Evolutionary conservation across 2,113 vertebrate genomes (phyloP).

Genomic region (Prunella fulvescens): DNA sequence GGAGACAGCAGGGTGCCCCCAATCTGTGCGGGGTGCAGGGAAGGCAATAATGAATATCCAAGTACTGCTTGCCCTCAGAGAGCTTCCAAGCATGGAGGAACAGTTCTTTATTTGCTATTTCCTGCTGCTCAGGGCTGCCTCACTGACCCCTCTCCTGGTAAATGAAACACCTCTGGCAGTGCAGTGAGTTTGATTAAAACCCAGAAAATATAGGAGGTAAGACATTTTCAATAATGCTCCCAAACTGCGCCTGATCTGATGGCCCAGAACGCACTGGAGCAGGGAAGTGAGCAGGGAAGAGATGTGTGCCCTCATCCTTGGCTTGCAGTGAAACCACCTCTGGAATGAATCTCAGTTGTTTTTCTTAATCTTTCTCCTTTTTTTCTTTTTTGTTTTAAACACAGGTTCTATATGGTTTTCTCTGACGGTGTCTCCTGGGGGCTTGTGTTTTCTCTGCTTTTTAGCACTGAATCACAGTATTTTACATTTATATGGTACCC

Average conservation of each 20-base stretch:
- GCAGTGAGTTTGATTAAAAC: slow-evolving; percentile 60
- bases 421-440: neutral
- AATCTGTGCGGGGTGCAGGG: rapidly evolving
- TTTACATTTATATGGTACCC: slow-evolving; percentile 56
- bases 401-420: slow-evolving; percentile 9
- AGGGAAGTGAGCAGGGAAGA: neutral
- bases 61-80: neutral
- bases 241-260: neutral
- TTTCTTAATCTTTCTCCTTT: neutral
- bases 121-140: slow-evolving; percentile 40
- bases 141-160: slow-evolving; percentile 43
- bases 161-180: slow-evolving; percentile 68
- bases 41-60: neutral
- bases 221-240: slow-evolving; percentile 10
- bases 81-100: slow-evolving; percentile 1
- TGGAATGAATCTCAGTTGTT: neutral
- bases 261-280: neutral
- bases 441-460: slow-evolving; percentile 38
- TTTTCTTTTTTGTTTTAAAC: neutral
- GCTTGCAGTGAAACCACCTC: neutral
- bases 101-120: slow-evolving; percentile 44
- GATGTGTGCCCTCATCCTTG: neutral
- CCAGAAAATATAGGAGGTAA: slow-evolving; percentile 38
- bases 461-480: slow-evolving; percentile 41
- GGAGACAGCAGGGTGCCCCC: neutral